Base-by-base conservation (phyloP, 2,888 invertebrate genomes). In the Cenopis cana region DNA sequence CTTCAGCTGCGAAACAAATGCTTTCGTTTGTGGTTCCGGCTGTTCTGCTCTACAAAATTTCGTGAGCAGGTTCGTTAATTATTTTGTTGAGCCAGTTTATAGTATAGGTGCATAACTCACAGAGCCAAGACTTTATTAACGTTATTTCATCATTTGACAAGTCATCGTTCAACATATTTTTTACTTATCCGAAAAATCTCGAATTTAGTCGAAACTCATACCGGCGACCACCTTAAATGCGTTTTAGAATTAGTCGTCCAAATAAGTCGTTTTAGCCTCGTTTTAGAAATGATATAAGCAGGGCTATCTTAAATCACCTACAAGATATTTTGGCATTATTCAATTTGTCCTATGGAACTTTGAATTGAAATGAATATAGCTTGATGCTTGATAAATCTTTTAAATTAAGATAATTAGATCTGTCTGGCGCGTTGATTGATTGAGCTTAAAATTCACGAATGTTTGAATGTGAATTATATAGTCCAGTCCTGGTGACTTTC, bases 311-410 rank as follows among this genome's bases (percentile, higher is more conserved):
- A 78, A 79, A 70, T 77, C 75, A 71, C 59, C 75, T 76, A 77
- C 65, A 70, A 64, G 57, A 76, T 79, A 78, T 75, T 80, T 81
- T 79, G 76, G 79, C 75, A 77, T 79, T 78, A 68, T 76, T 29
- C 5, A n/a, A n/a, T 29, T 77, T 75, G 75, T 77, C 73, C 36
- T 9, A 24, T 24, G 52, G 14, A 1, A 46, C 20, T 9, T 55
- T n/a, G n/a, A 64, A 56, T 29, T 50, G 49, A 59, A 55, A 49
- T 20, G n/a, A 46, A 55, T 14, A 66, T 8, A 17, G n/a, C n/a
- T n/a, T n/a, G n/a, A n/a, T 78, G 77, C 76, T 78, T 77, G 69
- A 77, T n/a, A 78, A 73, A 80, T 78, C 78, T 73, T 64, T 29
- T 5, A n/a, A 57, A 41, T 46, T 1, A 14, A 57, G 20, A 24